Conservation (phyloP, 2,113 vertebrate species). For the Saguinus midas region DNA sequence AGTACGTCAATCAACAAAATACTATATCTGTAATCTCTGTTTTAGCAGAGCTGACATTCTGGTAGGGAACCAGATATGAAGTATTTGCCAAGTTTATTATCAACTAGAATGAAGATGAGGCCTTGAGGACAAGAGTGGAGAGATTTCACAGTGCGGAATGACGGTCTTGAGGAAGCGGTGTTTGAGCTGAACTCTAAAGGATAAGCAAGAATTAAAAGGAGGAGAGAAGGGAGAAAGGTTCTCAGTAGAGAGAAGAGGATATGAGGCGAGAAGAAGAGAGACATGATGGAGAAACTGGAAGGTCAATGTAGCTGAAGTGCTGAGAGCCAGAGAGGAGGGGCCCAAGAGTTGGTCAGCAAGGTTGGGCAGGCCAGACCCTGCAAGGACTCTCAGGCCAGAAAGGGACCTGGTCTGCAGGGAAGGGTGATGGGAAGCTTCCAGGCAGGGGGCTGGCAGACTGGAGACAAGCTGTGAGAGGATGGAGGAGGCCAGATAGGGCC, state of each 20-base stretch:
- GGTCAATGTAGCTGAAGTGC: background rate
- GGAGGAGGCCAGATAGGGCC: background rate
- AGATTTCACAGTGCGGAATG: background rate
- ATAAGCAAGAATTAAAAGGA: background rate
- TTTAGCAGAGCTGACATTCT: background rate
- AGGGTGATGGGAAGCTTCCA: background rate
- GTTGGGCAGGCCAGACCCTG: background rate
- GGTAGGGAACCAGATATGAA: background rate
- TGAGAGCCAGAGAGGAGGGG: accelerated
- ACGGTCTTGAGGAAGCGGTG: background rate
- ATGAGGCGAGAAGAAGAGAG: background rate
- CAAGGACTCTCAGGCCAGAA: accelerated
- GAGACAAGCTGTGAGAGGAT: accelerated
- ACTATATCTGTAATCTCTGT: accelerated
- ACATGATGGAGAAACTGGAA: background rate
- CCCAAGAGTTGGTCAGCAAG: background rate
- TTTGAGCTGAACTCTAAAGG: background rate
- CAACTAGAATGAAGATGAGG: background rate
- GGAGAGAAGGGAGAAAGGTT: background rate
- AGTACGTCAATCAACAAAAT: accelerated
- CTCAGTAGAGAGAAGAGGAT: background rate
- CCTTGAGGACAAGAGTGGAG: background rate
- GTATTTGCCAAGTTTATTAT: background rate
- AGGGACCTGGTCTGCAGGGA: background rate
- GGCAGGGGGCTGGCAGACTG: background rate